Percentiles rank a stretch among this genome's conserved stretches.
Evolutionary conservation across 30 jellyfish, hydroid and myxozoan genomes (phyloP).

Genomic region (Rhopilema esculentum): DNA sequence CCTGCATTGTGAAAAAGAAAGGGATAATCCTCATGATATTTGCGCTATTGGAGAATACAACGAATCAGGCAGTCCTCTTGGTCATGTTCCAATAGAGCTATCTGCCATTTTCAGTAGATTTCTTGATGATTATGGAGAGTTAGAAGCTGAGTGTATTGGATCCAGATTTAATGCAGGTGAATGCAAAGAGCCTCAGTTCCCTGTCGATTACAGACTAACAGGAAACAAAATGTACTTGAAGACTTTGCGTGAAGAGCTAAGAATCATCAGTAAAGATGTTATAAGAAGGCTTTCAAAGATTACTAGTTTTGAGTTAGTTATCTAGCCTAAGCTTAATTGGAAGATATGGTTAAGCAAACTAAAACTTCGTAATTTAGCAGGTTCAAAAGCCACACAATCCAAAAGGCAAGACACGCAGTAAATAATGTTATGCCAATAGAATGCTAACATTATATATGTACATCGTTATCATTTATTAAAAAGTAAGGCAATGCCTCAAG

Average conservation of each 20-base stretch:
- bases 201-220: not conserved
- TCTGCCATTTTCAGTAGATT: constrained; percentile 44
- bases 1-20: constrained; percentile 46
- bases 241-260: constrained; percentile 29
- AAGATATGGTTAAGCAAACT: too few species aligned
- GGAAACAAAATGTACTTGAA: constrained; percentile 19
- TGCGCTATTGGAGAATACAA: constrained; percentile 39
- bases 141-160: not conserved
- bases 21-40: constrained; percentile 50
- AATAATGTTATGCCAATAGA: too few species aligned
- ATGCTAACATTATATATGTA: too few species aligned
- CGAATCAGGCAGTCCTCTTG: constrained; percentile 47
- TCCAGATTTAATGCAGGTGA: not conserved
- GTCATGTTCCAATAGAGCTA: constrained; percentile 52
- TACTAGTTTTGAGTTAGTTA: constrained; percentile 39
- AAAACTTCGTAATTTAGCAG: not conserved
- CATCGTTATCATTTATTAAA: too few species aligned
- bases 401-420: not conserved
- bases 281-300: constrained; percentile 43
- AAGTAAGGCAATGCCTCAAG: too few species aligned
- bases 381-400: not conserved
- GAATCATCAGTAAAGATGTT: constrained; percentile 23
- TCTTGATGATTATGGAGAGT: constrained; percentile 49
- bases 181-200: not conserved
- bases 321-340: too few species aligned